A percentile compares a stretch with the other conserved stretches of the same genome.
These are phyloP conservation scores for Rhynchotus rufescens DNA, from an alignment of 2,797 vertebrate genomes.

Conservation along the genomic window DNA sequence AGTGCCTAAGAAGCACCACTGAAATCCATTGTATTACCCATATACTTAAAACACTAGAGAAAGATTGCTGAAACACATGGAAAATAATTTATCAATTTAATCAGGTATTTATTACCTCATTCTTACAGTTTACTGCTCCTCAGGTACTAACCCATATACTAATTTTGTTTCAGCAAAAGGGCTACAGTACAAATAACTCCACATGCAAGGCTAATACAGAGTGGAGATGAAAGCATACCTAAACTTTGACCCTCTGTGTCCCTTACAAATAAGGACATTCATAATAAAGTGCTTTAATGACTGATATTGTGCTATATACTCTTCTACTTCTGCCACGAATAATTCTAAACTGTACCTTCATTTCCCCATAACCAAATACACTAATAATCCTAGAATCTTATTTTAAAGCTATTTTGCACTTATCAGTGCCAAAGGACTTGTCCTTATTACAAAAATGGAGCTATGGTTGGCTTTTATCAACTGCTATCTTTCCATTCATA, in stretches of 20 bases:
- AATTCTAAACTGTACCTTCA: background rate
- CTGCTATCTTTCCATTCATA: background rate
- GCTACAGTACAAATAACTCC: background rate
- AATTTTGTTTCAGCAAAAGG: background rate
- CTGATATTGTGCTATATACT: background rate
- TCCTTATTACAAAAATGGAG: background rate
- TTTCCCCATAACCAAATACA: background rate
- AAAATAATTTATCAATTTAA: background rate
- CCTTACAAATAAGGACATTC: background rate
- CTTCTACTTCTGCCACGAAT: background rate
- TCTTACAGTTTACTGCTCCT: background rate
- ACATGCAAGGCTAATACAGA: background rate
- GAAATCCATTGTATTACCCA: background rate
- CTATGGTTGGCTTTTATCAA: background rate
- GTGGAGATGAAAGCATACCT: background rate
- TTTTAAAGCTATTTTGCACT: background rate
- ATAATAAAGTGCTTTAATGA: background rate
- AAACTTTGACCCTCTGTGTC: background rate
- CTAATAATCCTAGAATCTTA: background rate
- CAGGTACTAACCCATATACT: background rate
- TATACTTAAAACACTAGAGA: slow-evolving; percentile 2
- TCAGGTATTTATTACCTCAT: background rate
- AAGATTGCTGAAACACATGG: background rate
- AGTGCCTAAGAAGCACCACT: background rate
- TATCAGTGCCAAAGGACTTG: background rate